A percentile compares a stretch with the other conserved stretches of the same genome.
These are phyloP conservation scores for Pholis gunnellus DNA, from an alignment of 2,113 vertebrate species.

Conservation along the genomic window DNA sequence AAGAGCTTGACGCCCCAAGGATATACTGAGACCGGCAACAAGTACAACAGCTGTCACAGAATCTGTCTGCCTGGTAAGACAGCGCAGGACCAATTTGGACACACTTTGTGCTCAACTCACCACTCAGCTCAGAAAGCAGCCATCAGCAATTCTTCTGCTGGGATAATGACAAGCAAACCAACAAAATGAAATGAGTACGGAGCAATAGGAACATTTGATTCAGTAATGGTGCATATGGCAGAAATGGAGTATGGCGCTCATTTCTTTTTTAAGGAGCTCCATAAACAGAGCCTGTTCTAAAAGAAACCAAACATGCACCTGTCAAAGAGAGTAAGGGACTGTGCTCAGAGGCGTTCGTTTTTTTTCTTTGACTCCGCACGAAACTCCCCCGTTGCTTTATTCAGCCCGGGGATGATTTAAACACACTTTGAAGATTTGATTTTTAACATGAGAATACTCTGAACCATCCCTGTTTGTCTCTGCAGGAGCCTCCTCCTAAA, in stretches of 20 bases:
- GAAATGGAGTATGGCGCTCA: slow-evolving; percentile 14
- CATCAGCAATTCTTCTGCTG: slow-evolving; percentile 39
- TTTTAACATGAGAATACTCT: slow-evolving; percentile 40
- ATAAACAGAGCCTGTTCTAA: slow-evolving; percentile 34
- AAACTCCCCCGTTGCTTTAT: slow-evolving; percentile 47
- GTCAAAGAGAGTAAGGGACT: slow-evolving; percentile 48
- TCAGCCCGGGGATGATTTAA: slow-evolving; percentile 68
- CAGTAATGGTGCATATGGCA: slow-evolving; percentile 18
- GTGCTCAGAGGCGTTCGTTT: slow-evolving; percentile 45
- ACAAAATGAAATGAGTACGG: slow-evolving; percentile 5
- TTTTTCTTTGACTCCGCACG: slow-evolving; percentile 26
- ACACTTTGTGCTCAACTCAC: slow-evolving; percentile 40
- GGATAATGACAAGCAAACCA: slow-evolving; percentile 35
- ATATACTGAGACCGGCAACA: slow-evolving; percentile 23
- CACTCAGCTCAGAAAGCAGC: slow-evolving; percentile 35
- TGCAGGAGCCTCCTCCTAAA: background rate
- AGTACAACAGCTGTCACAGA: slow-evolving; percentile 43
- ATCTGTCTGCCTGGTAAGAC: slow-evolving; percentile 29
- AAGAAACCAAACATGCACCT: slow-evolving; percentile 64
- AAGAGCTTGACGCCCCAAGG: slow-evolving; percentile 1
- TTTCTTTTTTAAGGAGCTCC: slow-evolving; percentile 43
- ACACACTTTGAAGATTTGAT: slow-evolving; percentile 50
- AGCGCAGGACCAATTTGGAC: slow-evolving; percentile 53
- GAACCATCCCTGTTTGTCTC: slow-evolving; percentile 25
- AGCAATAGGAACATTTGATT: slow-evolving; percentile 19